Conservation (phyloP, 2,113 vertebrate species). For the Galbula dea region DNA sequence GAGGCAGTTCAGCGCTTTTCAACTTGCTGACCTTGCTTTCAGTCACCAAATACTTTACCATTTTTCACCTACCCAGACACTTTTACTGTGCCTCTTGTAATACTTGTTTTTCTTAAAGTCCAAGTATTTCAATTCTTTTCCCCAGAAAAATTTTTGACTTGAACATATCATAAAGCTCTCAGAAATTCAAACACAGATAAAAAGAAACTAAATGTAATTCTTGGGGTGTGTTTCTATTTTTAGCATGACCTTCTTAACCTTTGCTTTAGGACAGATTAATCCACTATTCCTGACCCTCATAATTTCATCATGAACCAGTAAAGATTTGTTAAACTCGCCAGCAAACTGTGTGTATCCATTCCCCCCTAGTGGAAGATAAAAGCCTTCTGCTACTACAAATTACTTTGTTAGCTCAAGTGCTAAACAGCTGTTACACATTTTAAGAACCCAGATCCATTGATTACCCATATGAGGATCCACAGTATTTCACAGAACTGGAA, state of each 20-base stretch:
- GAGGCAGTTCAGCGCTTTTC: not conserved
- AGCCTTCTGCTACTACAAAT: not conserved
- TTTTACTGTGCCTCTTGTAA: not conserved
- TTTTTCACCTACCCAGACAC: not conserved
- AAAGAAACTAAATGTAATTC: not conserved
- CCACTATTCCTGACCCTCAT: not conserved
- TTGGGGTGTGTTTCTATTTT: not conserved
- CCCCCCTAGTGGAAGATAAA: slow-evolving; percentile 53
- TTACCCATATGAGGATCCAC: not conserved
- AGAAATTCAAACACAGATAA: not conserved
- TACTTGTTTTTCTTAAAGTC: not conserved
- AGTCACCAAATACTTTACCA: not conserved
- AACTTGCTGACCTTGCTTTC: not conserved
- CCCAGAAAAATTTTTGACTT: not conserved
- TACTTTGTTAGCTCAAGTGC: not conserved
- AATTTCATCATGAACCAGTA: not conserved
- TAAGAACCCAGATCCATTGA: not conserved
- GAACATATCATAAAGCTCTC: not conserved
- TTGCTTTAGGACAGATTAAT: not conserved
- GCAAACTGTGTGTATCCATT: slow-evolving; percentile 30
- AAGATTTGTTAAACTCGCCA: not conserved
- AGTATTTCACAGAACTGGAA: not conserved
- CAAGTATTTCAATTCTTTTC: not conserved
- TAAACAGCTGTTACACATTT: not conserved
- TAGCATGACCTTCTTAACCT: not conserved